Percentiles rank a stretch among this genome's conserved stretches.
These are phyloP conservation scores for Athalia rosae DNA, from an alignment of 2,888 invertebrate genomes.

Conservation along the genomic window DNA sequence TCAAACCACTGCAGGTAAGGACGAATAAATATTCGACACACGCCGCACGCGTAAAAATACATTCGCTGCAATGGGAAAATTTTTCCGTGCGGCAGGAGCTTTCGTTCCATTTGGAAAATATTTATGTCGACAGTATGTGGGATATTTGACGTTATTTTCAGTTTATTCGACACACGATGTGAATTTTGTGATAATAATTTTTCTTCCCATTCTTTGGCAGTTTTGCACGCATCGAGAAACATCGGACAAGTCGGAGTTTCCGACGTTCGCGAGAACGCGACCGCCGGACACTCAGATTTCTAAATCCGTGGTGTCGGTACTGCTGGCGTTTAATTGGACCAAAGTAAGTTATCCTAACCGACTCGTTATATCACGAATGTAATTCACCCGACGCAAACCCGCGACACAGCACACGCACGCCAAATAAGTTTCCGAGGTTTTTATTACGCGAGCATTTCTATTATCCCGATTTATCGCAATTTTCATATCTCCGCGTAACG, in stretches of 20 bases:
- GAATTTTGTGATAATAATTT: slow-evolving; percentile 18
- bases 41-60: no score
- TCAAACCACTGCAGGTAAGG: not conserved
- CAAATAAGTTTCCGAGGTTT: not conserved
- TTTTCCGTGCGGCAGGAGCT: no score
- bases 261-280: slow-evolving; percentile 93
- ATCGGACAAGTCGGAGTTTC: slow-evolving; percentile 90
- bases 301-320: slow-evolving; percentile 90
- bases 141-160: no score
- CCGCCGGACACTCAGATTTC: slow-evolving; percentile 96
- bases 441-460: not conserved
- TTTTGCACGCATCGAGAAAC: slow-evolving; percentile 93
- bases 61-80: no score
- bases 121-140: no score
- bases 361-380: not conserved
- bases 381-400: not conserved
- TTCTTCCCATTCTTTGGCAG: slow-evolving; percentile 76
- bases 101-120: no score
- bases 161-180: no score
- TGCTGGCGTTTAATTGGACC: slow-evolving; percentile 92
- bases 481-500: not conserved
- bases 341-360: slow-evolving; percentile 78
- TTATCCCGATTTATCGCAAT: not conserved
- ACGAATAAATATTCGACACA: not conserved
- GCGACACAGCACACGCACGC: not conserved